phyloP scores from a whole-genome alignment of 2,888 invertebrate genomes.

The Epistrophella euchroma region DNA sequence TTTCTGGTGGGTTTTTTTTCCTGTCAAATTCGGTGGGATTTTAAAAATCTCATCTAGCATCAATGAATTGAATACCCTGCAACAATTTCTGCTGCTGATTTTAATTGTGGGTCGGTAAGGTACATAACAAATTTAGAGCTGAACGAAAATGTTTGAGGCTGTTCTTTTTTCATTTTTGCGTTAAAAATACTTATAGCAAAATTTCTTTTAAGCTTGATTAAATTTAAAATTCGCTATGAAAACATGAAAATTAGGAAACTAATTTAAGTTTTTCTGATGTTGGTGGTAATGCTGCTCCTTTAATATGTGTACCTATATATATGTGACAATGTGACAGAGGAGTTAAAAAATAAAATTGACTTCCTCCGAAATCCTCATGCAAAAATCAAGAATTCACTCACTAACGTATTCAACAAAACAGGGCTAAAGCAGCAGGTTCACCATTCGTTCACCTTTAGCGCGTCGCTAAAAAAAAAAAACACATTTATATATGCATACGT shows the following conservation, averaged over 20 bases:
- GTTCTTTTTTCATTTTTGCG: too few species aligned
- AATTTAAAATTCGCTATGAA: not conserved
- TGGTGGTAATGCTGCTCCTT: not conserved
- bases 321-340: conserved; percentile 26
- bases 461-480: not conserved
- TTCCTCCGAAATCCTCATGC: conserved; percentile 52
- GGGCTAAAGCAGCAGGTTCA: conserved; percentile 55
- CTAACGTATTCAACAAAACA: conserved; percentile 48
- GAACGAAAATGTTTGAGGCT: too few species aligned
- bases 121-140: too few species aligned
- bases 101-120: too few species aligned
- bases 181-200: too few species aligned
- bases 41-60: too few species aligned
- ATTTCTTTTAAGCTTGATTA: too few species aligned
- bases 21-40: too few species aligned
- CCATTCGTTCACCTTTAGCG: conserved; percentile 64
- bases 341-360: conserved; percentile 51
- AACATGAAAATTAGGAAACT: not conserved
- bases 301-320: not conserved
- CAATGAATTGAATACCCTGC: too few species aligned
- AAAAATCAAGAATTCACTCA: conserved; percentile 55
- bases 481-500: not conserved
- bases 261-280: not conserved
- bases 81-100: too few species aligned
- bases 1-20: too few species aligned